These are phyloP conservation scores for Metalampra italica DNA, from an alignment of 2,888 invertebrate species.

Conservation along the genomic window DNA sequence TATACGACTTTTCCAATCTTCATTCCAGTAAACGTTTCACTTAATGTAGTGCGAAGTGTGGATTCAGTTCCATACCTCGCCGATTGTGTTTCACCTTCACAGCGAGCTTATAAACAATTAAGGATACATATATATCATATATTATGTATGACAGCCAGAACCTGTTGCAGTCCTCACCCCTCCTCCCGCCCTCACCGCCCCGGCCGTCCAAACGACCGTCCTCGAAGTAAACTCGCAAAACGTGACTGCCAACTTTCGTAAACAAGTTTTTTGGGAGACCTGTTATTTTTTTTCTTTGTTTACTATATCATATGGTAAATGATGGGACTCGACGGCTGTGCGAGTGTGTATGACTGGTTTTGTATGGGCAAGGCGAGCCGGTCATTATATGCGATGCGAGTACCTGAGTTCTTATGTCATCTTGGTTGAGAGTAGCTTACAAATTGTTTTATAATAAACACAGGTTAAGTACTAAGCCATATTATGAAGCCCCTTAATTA, in stretches of 20 bases:
- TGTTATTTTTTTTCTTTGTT: conserved; percentile 1
- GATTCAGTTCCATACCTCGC: background rate
- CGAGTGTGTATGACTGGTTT: background rate
- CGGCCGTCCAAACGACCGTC: background rate
- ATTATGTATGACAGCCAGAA: conserved; percentile 5
- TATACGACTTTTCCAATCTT: too few species aligned
- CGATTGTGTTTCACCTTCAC: background rate
- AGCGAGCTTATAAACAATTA: background rate
- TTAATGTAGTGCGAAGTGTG: too few species aligned
- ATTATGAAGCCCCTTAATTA: too few species aligned
- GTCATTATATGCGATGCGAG: background rate
- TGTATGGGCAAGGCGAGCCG: background rate
- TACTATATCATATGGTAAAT: background rate
- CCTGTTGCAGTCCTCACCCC: conserved; percentile 14
- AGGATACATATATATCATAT: background rate
- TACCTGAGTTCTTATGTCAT: background rate
- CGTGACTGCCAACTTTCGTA: conserved; percentile 13
- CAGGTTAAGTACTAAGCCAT: too few species aligned
- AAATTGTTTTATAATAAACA: background rate
- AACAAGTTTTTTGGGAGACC: conserved; percentile 18
- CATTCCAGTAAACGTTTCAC: too few species aligned
- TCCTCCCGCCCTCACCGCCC: background rate
- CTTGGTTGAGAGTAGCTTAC: background rate
- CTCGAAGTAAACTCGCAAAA: conserved; percentile 5
- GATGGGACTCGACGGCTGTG: background rate